Evolutionary conservation across 2,113 vertebrate genomes (phyloP).

Genomic region (Ascaphus truei): DNA sequence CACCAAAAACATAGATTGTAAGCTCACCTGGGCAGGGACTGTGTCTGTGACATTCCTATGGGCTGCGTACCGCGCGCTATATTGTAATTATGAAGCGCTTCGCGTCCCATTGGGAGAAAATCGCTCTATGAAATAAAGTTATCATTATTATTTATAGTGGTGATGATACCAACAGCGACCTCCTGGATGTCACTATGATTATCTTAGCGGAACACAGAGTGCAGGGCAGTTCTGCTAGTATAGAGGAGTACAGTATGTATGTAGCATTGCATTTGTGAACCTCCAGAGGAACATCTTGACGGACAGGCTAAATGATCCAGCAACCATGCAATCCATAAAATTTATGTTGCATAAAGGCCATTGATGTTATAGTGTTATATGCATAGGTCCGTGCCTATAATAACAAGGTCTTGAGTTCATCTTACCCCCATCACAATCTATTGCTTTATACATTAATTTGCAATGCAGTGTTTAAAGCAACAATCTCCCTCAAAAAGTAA

Average conservation of each 20-base stretch:
- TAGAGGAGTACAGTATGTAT: neutral
- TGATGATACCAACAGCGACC: no score
- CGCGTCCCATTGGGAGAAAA: no score
- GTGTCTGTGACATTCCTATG: no score
- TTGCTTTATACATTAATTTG: neutral
- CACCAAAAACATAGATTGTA: no score
- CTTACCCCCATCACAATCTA: constrained; percentile 5
- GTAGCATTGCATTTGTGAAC: constrained; percentile 10
- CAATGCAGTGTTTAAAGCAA: constrained; percentile 15
- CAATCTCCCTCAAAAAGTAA: neutral
- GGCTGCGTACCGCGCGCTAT: no score
- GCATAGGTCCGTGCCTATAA: neutral
- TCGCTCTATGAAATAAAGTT: no score
- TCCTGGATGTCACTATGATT: no score
- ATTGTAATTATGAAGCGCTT: no score
- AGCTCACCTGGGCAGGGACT: no score
- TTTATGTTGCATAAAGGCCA: constrained; percentile 18
- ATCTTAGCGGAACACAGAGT: constrained; percentile 3
- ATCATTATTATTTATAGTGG: no score
- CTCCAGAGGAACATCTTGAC: constrained; percentile 27
- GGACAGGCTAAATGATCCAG: constrained; percentile 28
- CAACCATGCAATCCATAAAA: constrained; percentile 26
- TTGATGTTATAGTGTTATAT: constrained; percentile 17
- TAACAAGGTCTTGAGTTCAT: constrained; percentile 3
- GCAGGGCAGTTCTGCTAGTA: neutral